phyloP scores from a whole-genome alignment of 2,888 invertebrate species.

The Trichopria drosophilae region DNA sequence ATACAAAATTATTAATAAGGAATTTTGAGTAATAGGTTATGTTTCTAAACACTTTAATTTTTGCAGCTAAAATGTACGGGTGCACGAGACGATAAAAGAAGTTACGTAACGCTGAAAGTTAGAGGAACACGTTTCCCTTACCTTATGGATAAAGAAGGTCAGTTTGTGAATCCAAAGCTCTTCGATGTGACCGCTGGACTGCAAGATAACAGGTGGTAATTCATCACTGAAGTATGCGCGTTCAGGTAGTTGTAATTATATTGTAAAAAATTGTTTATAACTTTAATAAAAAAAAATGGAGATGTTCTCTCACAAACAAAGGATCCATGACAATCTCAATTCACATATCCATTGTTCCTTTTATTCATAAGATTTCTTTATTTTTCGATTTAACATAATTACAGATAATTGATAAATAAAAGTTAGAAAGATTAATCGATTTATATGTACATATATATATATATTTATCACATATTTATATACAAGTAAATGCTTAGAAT shows the following conservation, averaged over 20 bases:
- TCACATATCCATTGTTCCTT: slow-evolving; percentile 6
- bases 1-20: not conserved
- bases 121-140: slow-evolving; percentile 23
- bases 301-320: no score
- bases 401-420: slow-evolving; percentile 34
- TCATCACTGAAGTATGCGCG: slow-evolving; percentile 9
- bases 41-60: slow-evolving; percentile 15
- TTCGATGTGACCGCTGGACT: slow-evolving; percentile 39
- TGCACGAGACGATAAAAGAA: slow-evolving; percentile 21
- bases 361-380: slow-evolving; percentile 34
- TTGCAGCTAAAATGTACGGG: slow-evolving; percentile 29
- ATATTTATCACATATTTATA: slow-evolving; percentile 53
- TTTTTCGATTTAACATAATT: slow-evolving; percentile 36
- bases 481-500: slow-evolving; percentile 51
- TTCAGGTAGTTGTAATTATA: not conserved
- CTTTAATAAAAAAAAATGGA: no score
- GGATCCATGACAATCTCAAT: not conserved
- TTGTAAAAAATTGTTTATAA: slow-evolving; percentile 15
- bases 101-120: slow-evolving; percentile 33
- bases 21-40: not conserved
- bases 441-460: slow-evolving; percentile 45
- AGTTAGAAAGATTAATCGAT: slow-evolving; percentile 34
- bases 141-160: slow-evolving; percentile 34
- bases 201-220: no score
- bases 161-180: slow-evolving; percentile 39